These are phyloP conservation scores for Drosophila pruinosa DNA, from an alignment of 1,140 invertebrate genomes.

Conservation along the genomic window DNA sequence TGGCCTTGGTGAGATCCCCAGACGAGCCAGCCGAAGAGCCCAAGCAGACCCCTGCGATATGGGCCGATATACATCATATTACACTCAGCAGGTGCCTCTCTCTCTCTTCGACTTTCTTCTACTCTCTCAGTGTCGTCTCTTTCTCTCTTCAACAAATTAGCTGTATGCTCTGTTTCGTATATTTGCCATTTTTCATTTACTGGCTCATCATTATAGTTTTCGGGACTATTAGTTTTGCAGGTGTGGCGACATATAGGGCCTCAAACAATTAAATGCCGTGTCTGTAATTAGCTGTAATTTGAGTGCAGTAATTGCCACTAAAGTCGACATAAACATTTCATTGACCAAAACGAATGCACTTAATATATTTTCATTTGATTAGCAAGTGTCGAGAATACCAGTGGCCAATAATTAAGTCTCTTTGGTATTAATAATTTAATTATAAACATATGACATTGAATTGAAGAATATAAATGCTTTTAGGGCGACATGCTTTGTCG, in stretches of 20 bases:
- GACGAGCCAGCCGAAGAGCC: neutral
- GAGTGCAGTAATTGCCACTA: conserved; percentile 32
- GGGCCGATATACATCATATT: conserved; percentile 18
- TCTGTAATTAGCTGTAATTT: conserved; percentile 68
- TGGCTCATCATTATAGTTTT: conserved; percentile 23
- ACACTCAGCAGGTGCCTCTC: neutral
- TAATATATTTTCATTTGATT: conserved; percentile 49
- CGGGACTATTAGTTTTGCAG: conserved; percentile 34
- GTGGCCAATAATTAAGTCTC: too few relatives aligned
- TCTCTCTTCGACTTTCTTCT: neutral
- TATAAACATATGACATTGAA: conserved; percentile 27
- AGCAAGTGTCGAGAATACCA: conserved; percentile 20
- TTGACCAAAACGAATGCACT: conserved; percentile 53
- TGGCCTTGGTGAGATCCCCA: conserved; percentile 36
- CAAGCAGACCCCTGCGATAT: neutral
- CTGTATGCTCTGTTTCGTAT: conserved; percentile 3
- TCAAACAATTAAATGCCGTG: conserved; percentile 60
- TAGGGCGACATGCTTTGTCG: conserved; percentile 14
- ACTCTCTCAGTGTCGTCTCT: neutral
- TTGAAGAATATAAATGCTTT: neutral
- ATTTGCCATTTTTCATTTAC: conserved; percentile 15
- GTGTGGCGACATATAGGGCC: conserved; percentile 50
- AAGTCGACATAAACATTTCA: conserved; percentile 61
- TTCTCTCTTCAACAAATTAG: neutral
- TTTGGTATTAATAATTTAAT: too few relatives aligned